These are phyloP conservation scores for Lepidonotus clava DNA, from an alignment of 2,888 invertebrate genomes.

Conservation along the genomic window DNA sequence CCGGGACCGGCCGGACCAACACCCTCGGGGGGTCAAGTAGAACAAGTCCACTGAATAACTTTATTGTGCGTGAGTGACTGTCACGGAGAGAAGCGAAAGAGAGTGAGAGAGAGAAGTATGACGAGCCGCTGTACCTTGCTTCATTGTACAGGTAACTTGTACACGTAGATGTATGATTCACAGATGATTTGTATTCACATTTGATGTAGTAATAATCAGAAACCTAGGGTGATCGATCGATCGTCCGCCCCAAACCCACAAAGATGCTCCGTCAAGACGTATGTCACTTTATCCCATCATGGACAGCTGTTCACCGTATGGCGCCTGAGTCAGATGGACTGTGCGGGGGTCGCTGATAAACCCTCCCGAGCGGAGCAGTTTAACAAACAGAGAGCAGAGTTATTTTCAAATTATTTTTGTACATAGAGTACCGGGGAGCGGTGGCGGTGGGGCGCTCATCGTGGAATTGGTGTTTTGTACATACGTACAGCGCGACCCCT, in stretches of 20 bases:
- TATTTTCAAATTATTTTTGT: constrained; percentile 28
- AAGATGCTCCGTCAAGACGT: constrained; percentile 3
- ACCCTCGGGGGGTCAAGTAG: background rate
- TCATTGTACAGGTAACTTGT: constrained; percentile 29
- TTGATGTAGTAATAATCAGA: background rate
- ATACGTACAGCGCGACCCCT: background rate
- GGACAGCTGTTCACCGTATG: background rate
- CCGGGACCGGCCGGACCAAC: background rate
- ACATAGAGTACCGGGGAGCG: background rate
- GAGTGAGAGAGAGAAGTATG: background rate
- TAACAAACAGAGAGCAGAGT: background rate
- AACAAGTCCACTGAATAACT: constrained; percentile 42
- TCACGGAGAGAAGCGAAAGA: background rate
- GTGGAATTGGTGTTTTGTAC: background rate
- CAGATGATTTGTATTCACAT: constrained; percentile 1
- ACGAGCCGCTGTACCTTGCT: constrained; percentile 8
- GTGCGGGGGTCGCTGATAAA: background rate
- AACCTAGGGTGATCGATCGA: background rate
- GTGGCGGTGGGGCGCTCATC: background rate
- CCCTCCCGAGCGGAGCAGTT: background rate
- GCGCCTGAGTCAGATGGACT: background rate
- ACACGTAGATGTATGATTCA: background rate
- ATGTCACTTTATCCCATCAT: background rate
- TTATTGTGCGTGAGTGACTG: constrained; percentile 1
- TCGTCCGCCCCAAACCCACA: constrained; percentile 1